phyloP scores from a whole-genome alignment of 2,113 vertebrate species.

The Willisornis vidua region DNA sequence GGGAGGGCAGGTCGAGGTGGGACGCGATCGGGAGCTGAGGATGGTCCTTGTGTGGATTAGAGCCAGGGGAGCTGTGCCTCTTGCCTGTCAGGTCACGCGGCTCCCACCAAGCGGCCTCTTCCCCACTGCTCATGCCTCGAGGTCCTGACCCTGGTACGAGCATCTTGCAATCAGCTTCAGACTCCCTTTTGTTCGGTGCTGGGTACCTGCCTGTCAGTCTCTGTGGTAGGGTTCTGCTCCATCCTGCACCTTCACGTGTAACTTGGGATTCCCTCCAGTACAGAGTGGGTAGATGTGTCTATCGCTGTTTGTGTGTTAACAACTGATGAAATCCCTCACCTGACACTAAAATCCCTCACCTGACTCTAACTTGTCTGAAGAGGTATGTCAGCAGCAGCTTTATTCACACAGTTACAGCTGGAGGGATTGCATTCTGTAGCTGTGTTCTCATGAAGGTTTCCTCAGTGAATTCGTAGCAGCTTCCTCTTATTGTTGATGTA shows the following conservation, averaged over 20 bases:
- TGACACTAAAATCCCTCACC: background rate
- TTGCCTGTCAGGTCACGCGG: fast-evolving
- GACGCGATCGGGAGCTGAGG: background rate
- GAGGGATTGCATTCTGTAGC: background rate
- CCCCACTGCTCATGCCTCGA: fast-evolving
- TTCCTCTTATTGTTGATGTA: background rate
- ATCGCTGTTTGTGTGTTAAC: fast-evolving
- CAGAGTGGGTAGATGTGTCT: fast-evolving
- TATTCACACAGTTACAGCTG: background rate
- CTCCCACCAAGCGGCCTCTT: background rate
- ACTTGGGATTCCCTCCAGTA: fast-evolving
- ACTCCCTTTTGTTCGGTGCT: fast-evolving
- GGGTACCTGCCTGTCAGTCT: no score
- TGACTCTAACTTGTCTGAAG: background rate
- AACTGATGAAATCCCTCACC: background rate
- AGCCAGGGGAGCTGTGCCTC: background rate
- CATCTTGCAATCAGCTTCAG: background rate
- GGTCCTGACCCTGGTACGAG: fast-evolving
- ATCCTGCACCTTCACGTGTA: background rate
- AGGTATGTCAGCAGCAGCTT: background rate
- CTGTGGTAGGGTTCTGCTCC: background rate
- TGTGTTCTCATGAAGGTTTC: background rate
- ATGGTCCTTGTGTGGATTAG: fast-evolving
- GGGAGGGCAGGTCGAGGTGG: background rate
- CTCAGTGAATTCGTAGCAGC: background rate